Base-by-base conservation (phyloP, 2,888 invertebrate species). In the Drosophila maculinotata region DNA sequence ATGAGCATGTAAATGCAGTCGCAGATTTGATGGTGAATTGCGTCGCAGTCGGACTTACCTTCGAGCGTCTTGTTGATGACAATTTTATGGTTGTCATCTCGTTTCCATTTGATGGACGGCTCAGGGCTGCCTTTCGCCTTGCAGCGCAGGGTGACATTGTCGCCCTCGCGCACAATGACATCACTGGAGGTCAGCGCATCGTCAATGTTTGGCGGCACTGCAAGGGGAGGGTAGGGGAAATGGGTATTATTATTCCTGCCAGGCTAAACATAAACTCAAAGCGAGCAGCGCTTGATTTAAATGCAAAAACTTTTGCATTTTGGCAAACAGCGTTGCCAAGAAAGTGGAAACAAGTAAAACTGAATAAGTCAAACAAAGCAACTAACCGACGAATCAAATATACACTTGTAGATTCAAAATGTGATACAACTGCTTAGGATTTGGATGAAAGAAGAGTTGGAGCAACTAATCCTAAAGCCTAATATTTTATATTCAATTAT, bases 151-250 rank as follows among this genome's bases (percentile, higher is more conserved):
- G 96, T 96, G 88, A 97, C 96, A 93, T 97, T 97, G 89, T 96
- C 95, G 85, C 96, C 96, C 93, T 97, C 97, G 69, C 97, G 94
- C 71, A 97, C 97, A 90, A 97, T 97, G 82, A 96, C 96, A 92
- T 97, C 97, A 90, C 97, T 97, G 89, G 97, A 97, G 91, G 97
- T 97, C 92, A 95, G 93, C 69, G 96, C 95, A 93, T 97, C 97
- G 92, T 97, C 97, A 91, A 97, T 97, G 91, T 96, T 96, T 62
- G 97, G 97, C 53, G 97, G 97, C 84, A 97, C 97, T 97, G 94
- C 1, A 23, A 25, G 28, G 3, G 17, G 15, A 41, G 92, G 92
- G 86, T 89, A 90, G 90, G 84, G 79, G 39, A 63, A 28, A 69
- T 35, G 51, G 47, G 47, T 52, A 49, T 66, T 69, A 68, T 76